A percentile compares a stretch with the other conserved stretches of the same genome.
phyloP scores from a whole-genome alignment of 2,888 invertebrate genomes.

The Eurytoma californica region DNA sequence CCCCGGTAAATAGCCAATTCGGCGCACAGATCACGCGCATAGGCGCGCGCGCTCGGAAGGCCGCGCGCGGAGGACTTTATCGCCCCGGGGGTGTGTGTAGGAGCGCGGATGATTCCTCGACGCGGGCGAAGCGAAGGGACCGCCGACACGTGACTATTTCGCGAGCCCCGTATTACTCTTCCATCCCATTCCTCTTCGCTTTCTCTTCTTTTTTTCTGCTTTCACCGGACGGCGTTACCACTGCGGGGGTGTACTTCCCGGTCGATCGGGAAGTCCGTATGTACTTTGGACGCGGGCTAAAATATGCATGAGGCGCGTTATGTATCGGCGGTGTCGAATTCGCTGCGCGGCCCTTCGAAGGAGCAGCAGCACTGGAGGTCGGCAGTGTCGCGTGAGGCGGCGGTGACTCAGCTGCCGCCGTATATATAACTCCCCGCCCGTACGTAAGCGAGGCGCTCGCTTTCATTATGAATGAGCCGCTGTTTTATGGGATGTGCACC shows the following conservation, averaged over 20 bases:
- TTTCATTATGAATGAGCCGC: slow-evolving; percentile 46
- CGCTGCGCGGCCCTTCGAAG: background rate
- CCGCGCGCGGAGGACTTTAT: slow-evolving; percentile 37
- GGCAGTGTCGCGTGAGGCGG: slow-evolving; percentile 26
- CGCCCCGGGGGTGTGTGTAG: slow-evolving; percentile 35
- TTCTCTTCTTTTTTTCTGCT: background rate
- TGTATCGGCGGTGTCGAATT: slow-evolving; percentile 24
- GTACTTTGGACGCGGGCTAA: slow-evolving; percentile 1
- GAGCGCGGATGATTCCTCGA: slow-evolving; percentile 34
- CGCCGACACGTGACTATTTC: slow-evolving; percentile 39
- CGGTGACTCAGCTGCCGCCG: slow-evolving; percentile 36
- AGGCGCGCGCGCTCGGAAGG: slow-evolving; percentile 56
- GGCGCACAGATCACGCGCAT: slow-evolving; percentile 66
- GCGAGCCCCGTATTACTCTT: background rate
- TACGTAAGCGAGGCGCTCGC: background rate
- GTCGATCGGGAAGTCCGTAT: background rate
- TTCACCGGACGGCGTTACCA: background rate
- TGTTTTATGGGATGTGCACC: slow-evolving; percentile 20
- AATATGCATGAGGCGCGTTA: slow-evolving; percentile 44
- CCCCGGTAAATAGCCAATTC: slow-evolving; percentile 69
- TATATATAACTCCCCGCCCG: background rate
- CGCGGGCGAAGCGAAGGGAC: slow-evolving; percentile 22
- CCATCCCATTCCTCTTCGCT: background rate
- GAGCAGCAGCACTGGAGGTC: slow-evolving; percentile 12
- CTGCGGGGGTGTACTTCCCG: background rate